Base-by-base conservation (phyloP, 2,113 vertebrate species). In the Polypterus senegalus region DNA sequence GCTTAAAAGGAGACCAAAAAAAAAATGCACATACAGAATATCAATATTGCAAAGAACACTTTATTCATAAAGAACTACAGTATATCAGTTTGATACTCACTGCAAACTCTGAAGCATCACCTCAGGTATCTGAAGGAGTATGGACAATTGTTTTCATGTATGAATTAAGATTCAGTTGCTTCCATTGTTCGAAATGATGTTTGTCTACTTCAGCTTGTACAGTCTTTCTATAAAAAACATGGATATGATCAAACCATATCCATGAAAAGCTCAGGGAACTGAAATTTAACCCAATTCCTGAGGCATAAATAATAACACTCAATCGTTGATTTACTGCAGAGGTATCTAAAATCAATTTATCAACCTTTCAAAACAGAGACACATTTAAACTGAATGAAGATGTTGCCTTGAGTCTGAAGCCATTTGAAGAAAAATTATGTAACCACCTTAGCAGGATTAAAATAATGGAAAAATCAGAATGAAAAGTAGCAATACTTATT, bases 181-280 rank as follows among this genome's bases (percentile, higher is more conserved):
- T 11, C 61, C 64, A 53, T 55, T 62, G 65, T 67, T n/a, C n/a
- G 46, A 10, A 67, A 47, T 69, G 67, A 72, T 60, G 64, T 58
- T 10, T 67, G 52, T 27, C 60, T 69, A 62, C 58, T 67, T 66
- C 61, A 63, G 7, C 65, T 65, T n/a, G 63, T 60, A 3, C 62
- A 69, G 52, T 65, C 59, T 4, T 64, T 64, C 53, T 64, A 62
- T n/a, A 71, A 69, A 45, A 72, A 69, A 59, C 65, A 67, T 69
- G 67, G 65, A 47, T 46, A 71, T 49, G 65, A 67, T 51, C 60
- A 64, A 2, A 65, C 47, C 45, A 67, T 51, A 63, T 67, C 44
- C 6, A 56, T 11, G 67, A 69, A 49, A 72, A 63, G 45, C 61
- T 69, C 46, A 1, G 46, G 10, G 3, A 60, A 7, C 5, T 62